A percentile compares a stretch with the other conserved stretches of the same genome.
These are phyloP conservation scores for Aspidiotus destructor DNA, from an alignment of 2,888 invertebrate genomes.

Conservation along the genomic window DNA sequence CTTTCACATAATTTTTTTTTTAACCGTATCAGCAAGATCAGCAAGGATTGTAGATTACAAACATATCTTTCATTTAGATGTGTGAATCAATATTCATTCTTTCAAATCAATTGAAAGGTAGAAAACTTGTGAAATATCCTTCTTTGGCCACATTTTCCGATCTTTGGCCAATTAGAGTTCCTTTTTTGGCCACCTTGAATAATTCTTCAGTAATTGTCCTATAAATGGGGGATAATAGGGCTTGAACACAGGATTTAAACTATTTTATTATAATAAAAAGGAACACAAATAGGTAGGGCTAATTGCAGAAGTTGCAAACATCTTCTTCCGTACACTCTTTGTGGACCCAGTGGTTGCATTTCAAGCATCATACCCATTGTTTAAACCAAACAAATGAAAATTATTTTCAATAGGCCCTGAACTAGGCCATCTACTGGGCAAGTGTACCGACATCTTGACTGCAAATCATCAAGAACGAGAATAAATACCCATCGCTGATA, in stretches of 20 bases:
- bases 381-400: too few species aligned
- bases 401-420: too few species aligned
- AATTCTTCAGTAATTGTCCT: not conserved
- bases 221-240: not conserved
- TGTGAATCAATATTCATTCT: not conserved
- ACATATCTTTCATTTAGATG: not conserved
- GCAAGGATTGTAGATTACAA: not conserved
- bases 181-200: conserved; percentile 2
- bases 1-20: not conserved
- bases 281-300: too few species aligned
- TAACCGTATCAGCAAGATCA: not conserved
- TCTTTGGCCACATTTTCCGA: conserved; percentile 1
- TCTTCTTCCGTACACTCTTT: too few species aligned
- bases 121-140: not conserved
- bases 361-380: too few species aligned
- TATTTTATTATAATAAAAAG: not conserved
- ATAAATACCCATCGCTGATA: not conserved
- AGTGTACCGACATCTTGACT: not conserved
- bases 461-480: not conserved
- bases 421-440: too few species aligned
- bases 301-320: too few species aligned
- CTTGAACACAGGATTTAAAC: not conserved
- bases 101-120: not conserved
- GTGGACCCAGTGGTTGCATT: too few species aligned
- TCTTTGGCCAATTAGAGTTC: not conserved